Base-by-base conservation (phyloP, 2,888 invertebrate species). In the Perizoma flavofasciatum region DNA sequence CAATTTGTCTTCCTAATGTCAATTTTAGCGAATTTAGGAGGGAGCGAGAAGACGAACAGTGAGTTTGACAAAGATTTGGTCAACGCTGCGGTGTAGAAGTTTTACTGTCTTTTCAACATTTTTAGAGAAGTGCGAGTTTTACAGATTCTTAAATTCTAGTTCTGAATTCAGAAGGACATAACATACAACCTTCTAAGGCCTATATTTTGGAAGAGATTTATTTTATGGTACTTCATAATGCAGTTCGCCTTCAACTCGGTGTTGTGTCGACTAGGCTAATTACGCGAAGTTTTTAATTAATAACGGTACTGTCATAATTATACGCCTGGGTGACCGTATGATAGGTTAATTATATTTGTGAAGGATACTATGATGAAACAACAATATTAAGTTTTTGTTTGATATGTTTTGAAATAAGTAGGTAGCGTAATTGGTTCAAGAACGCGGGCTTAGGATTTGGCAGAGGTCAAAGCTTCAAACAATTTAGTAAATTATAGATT, bases 321-420 rank as follows among this genome's bases (percentile, higher is more conserved):
- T 47, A 61, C 57, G 61, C 46, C 39, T 53, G 22, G 52, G 46
- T 54, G 57, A 47, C 56, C 49, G 53, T 47, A 49, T 50, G 61
- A 61, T 61, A 61, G 53, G 56, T 53, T 57, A 61, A 61, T 61
- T 57, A 61, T 52, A 61, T 54, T 54, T 61, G 49, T 61, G 57
- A 61, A 61, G 61, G 56, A 57, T 57, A 52, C 52, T 50, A 22
- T 57, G 53, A 46, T 41, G 61, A 56, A 61, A 57, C 50, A 22
- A 37, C 37, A 7, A 6, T 6, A 41, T 41, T 33, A 49, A 50
- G 49, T 57, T 56, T 56, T 53, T 50, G 46, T 61, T 61, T 48
- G 7, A 40, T 55, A 48, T 44, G 46, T 61, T 61, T 47, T 57
- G 61, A 61, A 61, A 61, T 54, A 47, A 41, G 8, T 49, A 53